Base-by-base conservation (phyloP, 2,888 invertebrate genomes). In the Cynaeus angustus region DNA sequence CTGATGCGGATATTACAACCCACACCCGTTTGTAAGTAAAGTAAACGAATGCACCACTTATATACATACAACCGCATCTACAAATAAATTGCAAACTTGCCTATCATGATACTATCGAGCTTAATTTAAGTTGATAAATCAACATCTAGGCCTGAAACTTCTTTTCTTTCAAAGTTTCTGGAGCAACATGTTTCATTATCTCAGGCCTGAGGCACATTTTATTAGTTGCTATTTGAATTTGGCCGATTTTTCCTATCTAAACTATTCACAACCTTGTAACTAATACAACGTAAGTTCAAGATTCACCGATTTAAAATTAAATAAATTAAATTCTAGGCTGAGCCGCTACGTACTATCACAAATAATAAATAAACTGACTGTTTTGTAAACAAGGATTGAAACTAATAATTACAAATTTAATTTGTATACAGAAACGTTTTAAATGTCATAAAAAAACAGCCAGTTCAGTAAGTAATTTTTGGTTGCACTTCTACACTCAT, bases 1-100 rank as follows among this genome's bases (percentile, higher is more conserved):
- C 59, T 89, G 85, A 90, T 89, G 89, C 89, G 89, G 89, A 89
- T 90, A 89, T 89, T 89, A 89, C 87, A 79, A 81, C 76, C 83
- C 83, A 83, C 82, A 81, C 75, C 64, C 64, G 46, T 33, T 41
- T 41, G 41, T 48, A 70, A 56, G 55, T 67, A 61, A 50, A 41
- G 13, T 8, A 52, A 50, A 12, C 33, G 48, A 13, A 61, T 46
- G 61, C 46, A 46, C 48, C 58, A 45, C 13, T 45, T 45, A n/a
- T n/a, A n/a, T n/a, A n/a, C n/a, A n/a, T n/a, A 41, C 9, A 28
- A 9, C 10, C 43, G n/a, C 12, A 28, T 28, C 33, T 38, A 12
- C 10, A 16, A 55, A 33, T n/a, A 55, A 10, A 4, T 33, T 13
- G 21, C 21, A 58, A 38, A 37, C 12, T 38, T 38, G 37, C 53